Conservation (phyloP, 2,888 invertebrate genomes). For the Gerris lacustris region DNA sequence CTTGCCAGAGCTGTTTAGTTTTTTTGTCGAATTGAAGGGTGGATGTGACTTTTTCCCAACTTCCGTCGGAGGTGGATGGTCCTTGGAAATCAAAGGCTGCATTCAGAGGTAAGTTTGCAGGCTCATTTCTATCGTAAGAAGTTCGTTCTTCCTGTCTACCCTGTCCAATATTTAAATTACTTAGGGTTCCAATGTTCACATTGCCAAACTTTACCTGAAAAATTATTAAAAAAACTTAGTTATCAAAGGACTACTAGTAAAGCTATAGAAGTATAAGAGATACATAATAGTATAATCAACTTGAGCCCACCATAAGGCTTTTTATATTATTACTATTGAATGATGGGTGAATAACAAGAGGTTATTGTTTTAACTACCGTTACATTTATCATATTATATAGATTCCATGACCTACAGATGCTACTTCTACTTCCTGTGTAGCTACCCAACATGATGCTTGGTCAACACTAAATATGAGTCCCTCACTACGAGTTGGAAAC, state of each 20-base stretch:
- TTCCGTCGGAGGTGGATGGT: conserved; percentile 49
- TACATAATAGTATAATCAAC: too few relatives aligned
- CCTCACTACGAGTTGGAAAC: too few relatives aligned
- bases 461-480: too few relatives aligned
- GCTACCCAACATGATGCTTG: too few relatives aligned
- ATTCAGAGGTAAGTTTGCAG: conserved; percentile 54
- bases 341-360: too few relatives aligned
- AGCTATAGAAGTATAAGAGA: not conserved
- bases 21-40: conserved; percentile 69
- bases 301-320: too few relatives aligned
- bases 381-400: too few relatives aligned
- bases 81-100: conserved; percentile 61
- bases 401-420: too few relatives aligned
- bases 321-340: too few relatives aligned
- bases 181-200: conserved; percentile 30
- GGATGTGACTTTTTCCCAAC: conserved; percentile 70
- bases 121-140: conserved; percentile 1
- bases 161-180: conserved; percentile 30
- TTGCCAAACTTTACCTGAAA: conserved; percentile 32
- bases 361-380: too few relatives aligned
- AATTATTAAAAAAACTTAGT: not conserved
- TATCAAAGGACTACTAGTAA: not conserved
- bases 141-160: conserved; percentile 15
- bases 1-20: conserved; percentile 69
- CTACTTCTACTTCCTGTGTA: too few relatives aligned